These are phyloP conservation scores for Poecilia velifera DNA, from an alignment of 2,797 vertebrate species.

Conservation along the genomic window DNA sequence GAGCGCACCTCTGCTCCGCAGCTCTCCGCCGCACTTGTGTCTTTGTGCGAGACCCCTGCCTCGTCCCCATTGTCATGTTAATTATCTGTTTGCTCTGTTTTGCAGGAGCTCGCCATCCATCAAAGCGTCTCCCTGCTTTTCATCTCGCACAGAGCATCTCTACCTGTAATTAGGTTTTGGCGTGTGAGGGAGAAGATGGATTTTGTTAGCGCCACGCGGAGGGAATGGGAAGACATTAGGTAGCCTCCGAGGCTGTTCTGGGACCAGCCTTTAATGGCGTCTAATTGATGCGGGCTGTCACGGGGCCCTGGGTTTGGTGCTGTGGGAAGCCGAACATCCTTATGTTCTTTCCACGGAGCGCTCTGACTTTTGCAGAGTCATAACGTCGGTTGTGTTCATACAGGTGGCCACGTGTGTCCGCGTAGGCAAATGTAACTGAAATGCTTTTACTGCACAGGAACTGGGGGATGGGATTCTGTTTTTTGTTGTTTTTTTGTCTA, in stretches of 20 bases:
- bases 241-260: constrained; percentile 69
- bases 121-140: constrained; percentile 72
- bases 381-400: constrained; percentile 20
- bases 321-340: constrained; percentile 60
- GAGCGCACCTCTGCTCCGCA: constrained; percentile 46
- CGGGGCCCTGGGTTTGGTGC: constrained; percentile 57
- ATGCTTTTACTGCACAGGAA: constrained; percentile 4
- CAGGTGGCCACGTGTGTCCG: constrained; percentile 19
- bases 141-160: constrained; percentile 60
- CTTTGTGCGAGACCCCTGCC: constrained; percentile 72
- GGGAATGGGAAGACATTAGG: constrained; percentile 64
- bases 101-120: constrained; percentile 68
- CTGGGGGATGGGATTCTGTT: constrained; percentile 19
- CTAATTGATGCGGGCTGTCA: constrained; percentile 78
- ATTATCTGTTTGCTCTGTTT: constrained; percentile 74
- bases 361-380: constrained; percentile 35
- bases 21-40: constrained; percentile 43
- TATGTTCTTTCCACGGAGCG: constrained; percentile 51
- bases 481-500: not conserved
- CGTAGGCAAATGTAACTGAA: constrained; percentile 26
- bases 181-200: constrained; percentile 62
- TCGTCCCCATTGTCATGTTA: constrained; percentile 72
- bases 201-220: constrained; percentile 70
- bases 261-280: constrained; percentile 69
- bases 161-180: constrained; percentile 78